Base-by-base conservation (phyloP, 2,113 vertebrate genomes). In the Ancistrus triradiatus region DNA sequence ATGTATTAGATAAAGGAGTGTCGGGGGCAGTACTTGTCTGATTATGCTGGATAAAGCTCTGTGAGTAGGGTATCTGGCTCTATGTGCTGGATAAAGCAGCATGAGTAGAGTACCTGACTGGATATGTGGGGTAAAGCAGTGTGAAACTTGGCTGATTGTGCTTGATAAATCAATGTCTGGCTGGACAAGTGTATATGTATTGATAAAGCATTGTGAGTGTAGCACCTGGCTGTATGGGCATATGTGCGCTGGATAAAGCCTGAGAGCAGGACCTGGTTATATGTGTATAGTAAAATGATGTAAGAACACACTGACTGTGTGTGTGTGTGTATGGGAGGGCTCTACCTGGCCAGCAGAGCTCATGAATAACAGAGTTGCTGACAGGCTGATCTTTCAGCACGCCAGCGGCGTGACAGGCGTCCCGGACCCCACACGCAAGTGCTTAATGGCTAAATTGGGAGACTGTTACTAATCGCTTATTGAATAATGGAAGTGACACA, bases 401-500 rank as follows among this genome's bases (percentile, higher is more conserved):
- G 65, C 69, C 70, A 13, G 21, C 3, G 50, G 68, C 61, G 62
- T 83, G 85, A 86, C 85, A 84, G 69, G 73, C 72, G 40, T 68
- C 71, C 62, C 68, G 60, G 22, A 73, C 70, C 67, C 57, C 40
- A 64, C 59, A 74, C 74, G 50, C 80, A 69, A 33, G 72, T 83
- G 81, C 80, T 88, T 89, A 91, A 86, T 81, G 85, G 84, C 86
- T 85, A 86, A 85, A 86, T 81, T 90, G 86, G 88, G 77, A 80
- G 85, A 88, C 88, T 81, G 88, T 85, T 86, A 81, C 90, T 91
- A 87, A 93, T 91, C 85, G 73, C 82, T 90, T 84, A 90, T 67
- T 91, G 91, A 95, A 91, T 91, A 91, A 95, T 95, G 93, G 85
- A 92, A 89, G 87, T 90, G 93, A 89, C 92, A 93, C 86, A 90